phyloP scores from a whole-genome alignment of 2,797 vertebrate species.

The Helarctos malayanus region DNA sequence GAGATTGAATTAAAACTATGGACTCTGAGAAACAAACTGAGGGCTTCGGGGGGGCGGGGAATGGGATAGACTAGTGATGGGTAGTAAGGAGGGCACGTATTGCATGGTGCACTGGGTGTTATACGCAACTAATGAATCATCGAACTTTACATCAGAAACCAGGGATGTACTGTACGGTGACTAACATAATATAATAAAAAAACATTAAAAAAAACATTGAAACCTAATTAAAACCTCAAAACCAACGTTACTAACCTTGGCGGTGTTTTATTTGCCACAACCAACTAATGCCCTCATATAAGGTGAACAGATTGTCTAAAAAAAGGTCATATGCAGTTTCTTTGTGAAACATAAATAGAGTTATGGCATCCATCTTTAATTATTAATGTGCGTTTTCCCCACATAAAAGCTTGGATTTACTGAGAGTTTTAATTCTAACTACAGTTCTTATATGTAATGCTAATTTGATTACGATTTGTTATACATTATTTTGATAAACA shows the following conservation, averaged over 20 bases:
- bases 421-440: conserved; percentile 34
- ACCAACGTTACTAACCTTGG: not conserved
- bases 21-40: too few species aligned
- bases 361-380: not conserved
- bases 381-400: not conserved
- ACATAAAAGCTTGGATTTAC: not conserved
- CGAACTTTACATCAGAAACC: too few species aligned
- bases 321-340: not conserved
- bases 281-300: not conserved
- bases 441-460: not conserved
- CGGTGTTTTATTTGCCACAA: conserved; percentile 39
- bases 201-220: not conserved
- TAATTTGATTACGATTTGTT: not conserved
- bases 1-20: conserved; percentile 53
- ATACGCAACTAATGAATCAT: too few species aligned
- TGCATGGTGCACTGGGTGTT: too few species aligned
- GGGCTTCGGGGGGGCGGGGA: too few species aligned
- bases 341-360: not conserved
- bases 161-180: too few species aligned
- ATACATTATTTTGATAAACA: not conserved
- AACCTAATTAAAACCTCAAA: conserved; percentile 55
- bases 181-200: too few species aligned
- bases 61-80: too few species aligned
- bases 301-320: not conserved
- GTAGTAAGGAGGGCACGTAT: too few species aligned